A percentile compares a stretch with the other conserved stretches of the same genome.
phyloP scores from a whole-genome alignment of 2,797 vertebrate species.

The Vultur gryphus region DNA sequence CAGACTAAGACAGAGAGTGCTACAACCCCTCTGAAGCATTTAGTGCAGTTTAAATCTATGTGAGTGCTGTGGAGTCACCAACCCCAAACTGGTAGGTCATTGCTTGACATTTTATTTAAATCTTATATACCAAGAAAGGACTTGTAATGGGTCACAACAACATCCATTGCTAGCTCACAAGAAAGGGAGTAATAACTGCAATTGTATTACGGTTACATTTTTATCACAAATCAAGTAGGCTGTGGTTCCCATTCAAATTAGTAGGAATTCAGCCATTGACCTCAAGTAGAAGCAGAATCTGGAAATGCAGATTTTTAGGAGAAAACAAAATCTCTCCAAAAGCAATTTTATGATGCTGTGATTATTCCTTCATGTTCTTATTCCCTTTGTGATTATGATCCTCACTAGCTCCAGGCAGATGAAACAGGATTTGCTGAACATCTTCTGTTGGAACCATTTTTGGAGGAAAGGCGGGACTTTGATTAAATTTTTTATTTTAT shows the following conservation, averaged over 20 bases:
- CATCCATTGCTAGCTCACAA: background rate
- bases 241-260: background rate
- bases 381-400: background rate
- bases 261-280: background rate
- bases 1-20: background rate
- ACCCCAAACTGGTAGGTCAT: background rate
- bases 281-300: background rate
- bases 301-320: background rate
- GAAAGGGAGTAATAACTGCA: background rate
- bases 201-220: background rate
- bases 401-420: background rate
- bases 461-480: background rate
- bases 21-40: background rate
- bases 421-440: background rate
- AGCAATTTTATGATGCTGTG: background rate
- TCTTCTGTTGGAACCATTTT: background rate
- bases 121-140: background rate
- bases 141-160: background rate
- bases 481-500: background rate
- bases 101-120: background rate
- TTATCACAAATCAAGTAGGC: background rate
- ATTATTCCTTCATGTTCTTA: background rate
- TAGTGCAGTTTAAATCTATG: background rate
- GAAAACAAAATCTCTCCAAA: background rate
- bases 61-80: background rate